Base-by-base conservation (phyloP, 1,140 invertebrate species). In the Drosophila neocordata region DNA sequence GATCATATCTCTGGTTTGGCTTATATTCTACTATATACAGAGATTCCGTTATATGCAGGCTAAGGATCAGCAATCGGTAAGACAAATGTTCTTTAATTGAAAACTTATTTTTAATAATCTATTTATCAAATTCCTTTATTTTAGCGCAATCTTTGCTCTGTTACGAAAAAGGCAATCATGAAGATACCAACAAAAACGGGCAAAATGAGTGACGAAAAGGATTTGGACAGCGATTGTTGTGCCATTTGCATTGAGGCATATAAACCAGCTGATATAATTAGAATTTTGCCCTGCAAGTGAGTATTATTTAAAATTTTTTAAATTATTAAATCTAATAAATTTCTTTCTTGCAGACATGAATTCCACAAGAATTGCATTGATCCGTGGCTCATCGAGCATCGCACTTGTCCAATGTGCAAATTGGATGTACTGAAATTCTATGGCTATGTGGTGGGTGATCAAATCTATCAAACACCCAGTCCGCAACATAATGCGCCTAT, bases 361-460 rank as follows among this genome's bases (percentile, higher is more conserved):
- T 98, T 98, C 92, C 97, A 98, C 92, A 98, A 98, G 93, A 94
- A 93, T 65, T 98, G 97, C 93, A 97, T 99, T 64, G 97, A 99
- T 93, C 97, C 97, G 3, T 99, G 97, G 97, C 93, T 99, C 24
- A 92, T 98, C 72, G 97, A 98, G 85, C 96, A 98, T 91, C 93
- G 97, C 68, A 98, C 97, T 18, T 98, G 97, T 92, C 97, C 97
- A 12, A 98, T 98, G 96, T 98, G 97, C 92, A 98, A 98, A 92
- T 95, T 97, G 94, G 97, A 98, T 92, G 98, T 99, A 85, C 93
- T 98, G 12, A 96, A 97, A 91, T 96, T 97, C 81, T 98, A 97
- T 92, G 97, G 97, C 51, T 96, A 97, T 92, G 94, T 95, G 93
- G 95, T 96, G 91, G 95, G 95, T 93, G 89, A 90, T 69, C 89